Evolutionary conservation across 2,113 vertebrate genomes (phyloP).

Genomic region (Forbesichthys agassizii): DNA sequence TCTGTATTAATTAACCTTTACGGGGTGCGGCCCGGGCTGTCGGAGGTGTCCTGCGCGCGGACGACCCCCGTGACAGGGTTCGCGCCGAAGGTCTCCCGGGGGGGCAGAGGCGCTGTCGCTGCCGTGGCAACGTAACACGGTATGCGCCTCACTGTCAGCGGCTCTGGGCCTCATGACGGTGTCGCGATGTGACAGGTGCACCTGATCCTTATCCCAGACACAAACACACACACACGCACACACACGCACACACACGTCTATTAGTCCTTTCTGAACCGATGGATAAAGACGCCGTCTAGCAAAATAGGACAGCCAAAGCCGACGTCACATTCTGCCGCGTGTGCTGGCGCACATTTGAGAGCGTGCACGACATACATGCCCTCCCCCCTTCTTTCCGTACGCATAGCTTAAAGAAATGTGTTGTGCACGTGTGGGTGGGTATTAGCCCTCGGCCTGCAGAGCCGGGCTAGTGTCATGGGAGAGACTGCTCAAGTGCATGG

Average conservation of each 20-base stretch:
- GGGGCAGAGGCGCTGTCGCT: conserved; percentile 62
- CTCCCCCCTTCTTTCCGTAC: no score
- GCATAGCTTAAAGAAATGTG: conserved; percentile 25
- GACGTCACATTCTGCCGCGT: background rate
- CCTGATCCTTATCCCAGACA: conserved; percentile 53
- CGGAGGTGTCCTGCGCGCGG: conserved; percentile 68
- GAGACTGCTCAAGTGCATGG: conserved; percentile 60
- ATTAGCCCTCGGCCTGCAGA: conserved; percentile 32
- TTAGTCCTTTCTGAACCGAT: conserved; percentile 4
- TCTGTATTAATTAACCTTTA: conserved; percentile 83
- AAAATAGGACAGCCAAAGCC: background rate
- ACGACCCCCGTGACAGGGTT: conserved; percentile 76
- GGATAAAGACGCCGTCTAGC: background rate
- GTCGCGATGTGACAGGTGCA: conserved; percentile 70
- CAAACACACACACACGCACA: background rate
- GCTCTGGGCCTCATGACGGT: conserved; percentile 60
- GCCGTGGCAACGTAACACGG: conserved; percentile 71
- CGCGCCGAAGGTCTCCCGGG: conserved; percentile 64
- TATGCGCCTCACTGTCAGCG: conserved; percentile 60
- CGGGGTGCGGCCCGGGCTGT: conserved; percentile 68
- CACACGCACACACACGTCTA: background rate
- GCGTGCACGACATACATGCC: background rate
- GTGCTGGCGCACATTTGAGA: conserved; percentile 5
- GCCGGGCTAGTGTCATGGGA: conserved; percentile 43
- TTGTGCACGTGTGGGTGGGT: conserved; percentile 33